Percentiles rank a stretch among this genome's conserved stretches.
phyloP scores from a whole-genome alignment of 1,140 invertebrate genomes.

The Mesaphorura yosii region DNA sequence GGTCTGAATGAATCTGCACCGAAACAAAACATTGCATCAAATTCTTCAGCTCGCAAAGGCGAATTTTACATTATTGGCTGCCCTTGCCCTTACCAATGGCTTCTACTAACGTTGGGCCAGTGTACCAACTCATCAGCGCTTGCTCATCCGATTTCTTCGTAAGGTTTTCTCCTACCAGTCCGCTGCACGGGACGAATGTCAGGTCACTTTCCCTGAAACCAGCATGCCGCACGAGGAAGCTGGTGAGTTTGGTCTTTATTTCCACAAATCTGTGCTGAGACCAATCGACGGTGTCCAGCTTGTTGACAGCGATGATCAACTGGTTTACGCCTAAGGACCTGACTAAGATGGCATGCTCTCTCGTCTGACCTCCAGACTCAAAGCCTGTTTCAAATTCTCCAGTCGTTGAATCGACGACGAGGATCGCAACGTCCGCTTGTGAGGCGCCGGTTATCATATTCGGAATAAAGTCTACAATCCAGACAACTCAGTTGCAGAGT shows the following conservation, averaged over 20 bases:
- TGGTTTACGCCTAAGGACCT: slow-evolving; percentile 81
- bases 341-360: slow-evolving; percentile 90
- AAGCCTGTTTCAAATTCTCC: slow-evolving; percentile 99
- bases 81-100: slow-evolving; percentile 54
- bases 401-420: slow-evolving; percentile 83
- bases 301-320: slow-evolving; percentile 72
- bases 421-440: slow-evolving; percentile 89
- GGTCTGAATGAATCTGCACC: slow-evolving; percentile 62
- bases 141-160: slow-evolving; percentile 53
- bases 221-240: slow-evolving; percentile 80
- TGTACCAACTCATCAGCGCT: slow-evolving; percentile 67
- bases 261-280: slow-evolving; percentile 69
- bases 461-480: slow-evolving; percentile 99
- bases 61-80: slow-evolving; percentile 6
- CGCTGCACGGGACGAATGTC: slow-evolving; percentile 88
- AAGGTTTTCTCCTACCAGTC: slow-evolving; percentile 86
- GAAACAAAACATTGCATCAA: slow-evolving; percentile 11
- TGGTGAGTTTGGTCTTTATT: slow-evolving; percentile 68
- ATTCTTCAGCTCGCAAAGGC: neutral
- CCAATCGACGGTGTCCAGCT: slow-evolving; percentile 71
- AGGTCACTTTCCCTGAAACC: slow-evolving; percentile 83
- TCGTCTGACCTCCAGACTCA: slow-evolving; percentile 90
- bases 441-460: slow-evolving; percentile 98
- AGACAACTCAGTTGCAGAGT: too few species aligned
- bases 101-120: slow-evolving; percentile 64